phyloP scores from a whole-genome alignment of 2,113 vertebrate species.

The Nyctibius bracteatus region DNA sequence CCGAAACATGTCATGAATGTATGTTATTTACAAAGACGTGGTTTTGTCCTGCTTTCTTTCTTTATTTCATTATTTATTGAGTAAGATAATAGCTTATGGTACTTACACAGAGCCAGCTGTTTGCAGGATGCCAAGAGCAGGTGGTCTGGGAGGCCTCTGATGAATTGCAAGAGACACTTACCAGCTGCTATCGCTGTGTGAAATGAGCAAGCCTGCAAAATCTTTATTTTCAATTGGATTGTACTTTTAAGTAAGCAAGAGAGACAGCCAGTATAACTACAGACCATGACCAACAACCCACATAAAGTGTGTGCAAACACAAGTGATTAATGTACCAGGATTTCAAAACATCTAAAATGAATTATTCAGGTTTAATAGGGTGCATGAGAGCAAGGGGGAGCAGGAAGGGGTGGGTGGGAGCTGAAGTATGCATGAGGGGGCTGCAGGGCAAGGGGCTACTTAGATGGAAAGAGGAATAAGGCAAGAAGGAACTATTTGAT shows the following conservation, averaged over 20 bases:
- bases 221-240: constrained; percentile 82
- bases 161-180: constrained; percentile 84
- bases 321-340: constrained; percentile 75
- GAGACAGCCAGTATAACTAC: constrained; percentile 77
- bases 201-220: constrained; percentile 84
- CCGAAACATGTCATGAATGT: not conserved
- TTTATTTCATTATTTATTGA: constrained; percentile 81
- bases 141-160: constrained; percentile 81
- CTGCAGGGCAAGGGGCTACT: not conserved
- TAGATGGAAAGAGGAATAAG: not conserved
- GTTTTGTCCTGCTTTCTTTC: constrained; percentile 50
- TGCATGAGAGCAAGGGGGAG: not conserved
- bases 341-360: constrained; percentile 66
- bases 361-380: constrained; percentile 57
- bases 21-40: constrained; percentile 3
- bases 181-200: constrained; percentile 80
- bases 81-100: constrained; percentile 79
- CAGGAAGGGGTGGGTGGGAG: not conserved
- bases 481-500: constrained; percentile 47
- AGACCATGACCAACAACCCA: constrained; percentile 78
- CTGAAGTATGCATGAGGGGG: not conserved
- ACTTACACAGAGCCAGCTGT: constrained; percentile 78
- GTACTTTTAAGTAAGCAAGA: constrained; percentile 80
- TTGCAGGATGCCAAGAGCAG: constrained; percentile 79
- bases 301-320: constrained; percentile 76